Evolutionary conservation across 2,797 vertebrate species (phyloP).

Genomic region (Dallia pectoralis): DNA sequence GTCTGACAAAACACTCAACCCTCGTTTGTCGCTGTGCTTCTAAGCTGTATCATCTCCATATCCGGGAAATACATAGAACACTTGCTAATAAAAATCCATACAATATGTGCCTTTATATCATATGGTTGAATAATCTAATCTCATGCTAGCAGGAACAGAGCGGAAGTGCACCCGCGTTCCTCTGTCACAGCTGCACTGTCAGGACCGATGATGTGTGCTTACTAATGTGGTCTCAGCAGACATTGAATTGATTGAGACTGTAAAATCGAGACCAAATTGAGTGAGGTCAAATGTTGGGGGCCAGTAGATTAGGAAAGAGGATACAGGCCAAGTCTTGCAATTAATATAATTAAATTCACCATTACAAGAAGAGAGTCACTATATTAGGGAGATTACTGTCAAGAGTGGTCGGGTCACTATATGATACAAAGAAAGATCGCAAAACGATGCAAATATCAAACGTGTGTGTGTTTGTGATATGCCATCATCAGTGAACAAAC

Average conservation of each 20-base stretch:
- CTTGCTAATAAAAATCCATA: constrained; percentile 16
- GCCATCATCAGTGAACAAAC: neutral
- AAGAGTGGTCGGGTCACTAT: neutral
- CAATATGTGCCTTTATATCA: constrained; percentile 40
- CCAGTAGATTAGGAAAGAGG: constrained; percentile 36
- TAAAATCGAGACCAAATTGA: constrained; percentile 35
- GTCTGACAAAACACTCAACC: constrained; percentile 17
- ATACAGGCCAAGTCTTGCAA: constrained; percentile 11
- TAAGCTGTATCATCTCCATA: constrained; percentile 6
- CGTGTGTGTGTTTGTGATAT: neutral
- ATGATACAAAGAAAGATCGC: neutral
- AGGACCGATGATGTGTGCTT: no score
- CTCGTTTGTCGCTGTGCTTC: constrained; percentile 17
- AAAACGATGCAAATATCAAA: neutral
- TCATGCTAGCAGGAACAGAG: constrained; percentile 23
- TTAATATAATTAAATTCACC: constrained; percentile 6
- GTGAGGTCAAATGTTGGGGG: constrained; percentile 49
- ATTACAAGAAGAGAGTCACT: constrained; percentile 14
- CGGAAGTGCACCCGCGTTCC: neutral
- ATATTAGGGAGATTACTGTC: neutral
- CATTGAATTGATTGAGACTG: constrained; percentile 5
- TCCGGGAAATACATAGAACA: constrained; percentile 13
- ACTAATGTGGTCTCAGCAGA: neutral
- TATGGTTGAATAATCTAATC: constrained; percentile 31
- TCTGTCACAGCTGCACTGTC: neutral